Conservation (phyloP, 2,797 vertebrate species). For the Mormyrus hasselquistii region DNA sequence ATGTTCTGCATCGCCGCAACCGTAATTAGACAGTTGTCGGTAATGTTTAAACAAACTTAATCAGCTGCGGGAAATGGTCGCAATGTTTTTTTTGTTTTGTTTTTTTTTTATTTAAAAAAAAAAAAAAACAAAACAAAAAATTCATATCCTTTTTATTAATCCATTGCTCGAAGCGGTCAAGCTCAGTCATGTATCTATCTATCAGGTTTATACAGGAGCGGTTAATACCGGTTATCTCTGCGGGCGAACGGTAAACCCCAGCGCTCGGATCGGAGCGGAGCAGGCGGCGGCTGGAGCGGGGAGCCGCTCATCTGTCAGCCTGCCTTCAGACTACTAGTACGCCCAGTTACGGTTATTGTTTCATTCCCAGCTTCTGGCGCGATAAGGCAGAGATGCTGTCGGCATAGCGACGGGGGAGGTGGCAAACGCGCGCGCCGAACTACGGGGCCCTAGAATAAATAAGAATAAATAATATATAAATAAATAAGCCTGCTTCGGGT, state of each 20-base stretch:
- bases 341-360: neutral
- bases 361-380: neutral
- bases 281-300: neutral
- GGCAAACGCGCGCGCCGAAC: neutral
- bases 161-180: neutral
- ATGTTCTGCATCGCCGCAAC: neutral
- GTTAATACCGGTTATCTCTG: neutral
- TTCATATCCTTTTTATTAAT: neutral
- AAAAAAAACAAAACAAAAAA: no score
- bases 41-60: neutral
- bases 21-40: neutral
- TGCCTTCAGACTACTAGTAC: neutral
- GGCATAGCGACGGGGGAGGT: neutral
- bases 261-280: neutral
- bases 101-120: neutral
- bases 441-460: neutral
- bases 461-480: neutral
- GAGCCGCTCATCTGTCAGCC: neutral
- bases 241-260: neutral
- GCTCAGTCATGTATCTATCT: neutral
- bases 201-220: neutral
- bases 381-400: constrained; percentile 2
- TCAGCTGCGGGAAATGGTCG: neutral
- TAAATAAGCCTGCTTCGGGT: neutral
- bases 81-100: neutral